Evolutionary conservation across 2,888 invertebrate species (phyloP), one percentile per base, ranked within the genome.

Genomic region (Eupsilia transversa): DNA sequence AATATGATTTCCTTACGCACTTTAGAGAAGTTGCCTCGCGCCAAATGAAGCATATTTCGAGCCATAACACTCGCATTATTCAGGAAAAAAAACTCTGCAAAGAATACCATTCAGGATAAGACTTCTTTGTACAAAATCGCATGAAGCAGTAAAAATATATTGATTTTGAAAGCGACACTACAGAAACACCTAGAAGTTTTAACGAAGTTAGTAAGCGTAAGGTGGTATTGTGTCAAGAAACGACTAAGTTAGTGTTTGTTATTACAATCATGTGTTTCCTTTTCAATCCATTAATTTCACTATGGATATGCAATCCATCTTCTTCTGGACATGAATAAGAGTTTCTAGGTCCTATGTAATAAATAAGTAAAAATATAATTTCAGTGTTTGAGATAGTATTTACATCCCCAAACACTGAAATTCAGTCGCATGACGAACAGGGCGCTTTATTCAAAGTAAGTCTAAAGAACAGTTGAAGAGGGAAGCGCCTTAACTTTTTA

Each of bases 31-130:
- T 94, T 95, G 93, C 91, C 87, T 90, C 92, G 93, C 93, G 93
- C 94, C 96, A 96, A 96, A 96, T 96, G 96, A 96, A 96, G 93
- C 96, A 94, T 96, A 96, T 95, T 96, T 93, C 93, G 93, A 89
- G 90, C 93, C 95, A 94, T 95, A 95, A 95, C 95, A 95, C 93
- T 94, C 94, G 92, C 94, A 95, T 95, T 96, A 96, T 95, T 95
- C 95, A 94, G 85, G 84, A 89, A 72, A 74, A 80, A 89, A 93
- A 92, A 90, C 87, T 85, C 79, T 17, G 60, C 38, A 88, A 89
- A 91, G 77, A 87, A 66, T 38, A 33, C 77, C 81, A 80, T 69
- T 82, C 38, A 82, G 46, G 57, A 60, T 0, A 65, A 86, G 86
- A 87, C 76, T 59, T 66, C 2, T 61, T 54, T 52, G 23, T 30